Evolutionary conservation across 2,888 invertebrate genomes (phyloP).

Genomic region (Augiades crinisus): DNA sequence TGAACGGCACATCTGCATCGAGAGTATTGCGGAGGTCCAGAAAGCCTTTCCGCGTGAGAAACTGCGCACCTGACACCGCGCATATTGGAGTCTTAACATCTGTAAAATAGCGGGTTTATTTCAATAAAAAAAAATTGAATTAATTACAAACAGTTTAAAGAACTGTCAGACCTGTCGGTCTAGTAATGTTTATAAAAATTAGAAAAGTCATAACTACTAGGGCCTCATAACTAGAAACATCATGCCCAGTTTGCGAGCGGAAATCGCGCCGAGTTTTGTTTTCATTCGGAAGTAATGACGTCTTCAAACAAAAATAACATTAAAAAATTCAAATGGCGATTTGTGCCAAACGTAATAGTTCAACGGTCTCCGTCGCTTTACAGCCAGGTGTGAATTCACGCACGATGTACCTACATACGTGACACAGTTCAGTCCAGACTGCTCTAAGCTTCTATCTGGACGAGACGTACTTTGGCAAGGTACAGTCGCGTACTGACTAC

Average conservation of each 20-base stretch:
- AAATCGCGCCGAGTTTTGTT: neutral
- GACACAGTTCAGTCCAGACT: neutral
- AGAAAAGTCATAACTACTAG: no score
- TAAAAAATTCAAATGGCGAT: neutral
- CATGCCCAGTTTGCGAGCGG: neutral
- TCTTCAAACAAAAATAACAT: neutral
- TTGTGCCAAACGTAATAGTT: constrained; percentile 14
- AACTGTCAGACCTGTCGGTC: no score
- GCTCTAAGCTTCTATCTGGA: neutral
- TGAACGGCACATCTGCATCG: constrained; percentile 90
- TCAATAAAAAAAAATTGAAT: constrained; percentile 2
- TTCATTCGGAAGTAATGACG: constrained; percentile 1
- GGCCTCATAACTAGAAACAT: neutral
- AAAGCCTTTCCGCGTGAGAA: constrained; percentile 89
- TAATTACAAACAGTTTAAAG: no score
- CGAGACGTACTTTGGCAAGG: no score
- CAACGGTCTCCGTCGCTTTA: constrained; percentile 3
- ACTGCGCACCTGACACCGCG: constrained; percentile 92
- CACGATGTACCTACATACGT: neutral
- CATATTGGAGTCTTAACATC: constrained; percentile 91
- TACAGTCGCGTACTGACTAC: no score
- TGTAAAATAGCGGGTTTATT: constrained; percentile 45
- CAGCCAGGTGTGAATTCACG: constrained; percentile 8
- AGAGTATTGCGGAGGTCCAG: constrained; percentile 88
- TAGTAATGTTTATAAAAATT: no score